Base-by-base conservation (phyloP, 1,140 invertebrate species). In the Helicoverpa zea region DNA sequence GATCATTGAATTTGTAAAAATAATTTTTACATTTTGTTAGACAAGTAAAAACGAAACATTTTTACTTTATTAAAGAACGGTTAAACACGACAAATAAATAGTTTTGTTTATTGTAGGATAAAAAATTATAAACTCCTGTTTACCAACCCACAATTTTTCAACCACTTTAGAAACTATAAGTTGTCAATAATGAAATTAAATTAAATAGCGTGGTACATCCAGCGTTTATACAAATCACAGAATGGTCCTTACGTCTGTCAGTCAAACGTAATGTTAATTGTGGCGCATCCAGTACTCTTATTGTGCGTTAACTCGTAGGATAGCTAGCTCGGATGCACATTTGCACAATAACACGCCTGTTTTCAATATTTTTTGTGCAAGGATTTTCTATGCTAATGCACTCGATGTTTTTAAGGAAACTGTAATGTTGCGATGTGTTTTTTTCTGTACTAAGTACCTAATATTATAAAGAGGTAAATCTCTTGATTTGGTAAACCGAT, bases 261-360 rank as follows among this genome's bases (percentile, higher is more conserved):
- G 18, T 23, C 9, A 47, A 68, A 49, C 30, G n/a, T 43, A 68
- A 23, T 51, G 16, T 70, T 51, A 70, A 29, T 70, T 14, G 18
- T 73, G 52, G 52, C 70, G 13, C 52, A 23, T 73, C 70, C 35
- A 73, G 70, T 58, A 9, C 11, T 73, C 18, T 43, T 58, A 29
- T 18, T 16, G 9, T n/a, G 14, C 14, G 23, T 16, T 29, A 43
- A 58, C 70, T 14, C 35, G 52, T 29, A 73, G 52, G 52, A 35
- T 58, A 73, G 52, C 70, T 58, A 72, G 51, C 10, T 56, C 18
- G 35, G 70, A 73, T 56, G 52, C 70, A 73, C 70, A 73, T 58
- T 73, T 56, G 52, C 70, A 73, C 70, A 73, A 73, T 73, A 73
- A 73, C 13, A 14, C 14, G 70, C 4, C 2, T 73, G 70, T 11